phyloP scores from a whole-genome alignment of 1,140 invertebrate genomes.

The Steinernema feltiae region DNA sequence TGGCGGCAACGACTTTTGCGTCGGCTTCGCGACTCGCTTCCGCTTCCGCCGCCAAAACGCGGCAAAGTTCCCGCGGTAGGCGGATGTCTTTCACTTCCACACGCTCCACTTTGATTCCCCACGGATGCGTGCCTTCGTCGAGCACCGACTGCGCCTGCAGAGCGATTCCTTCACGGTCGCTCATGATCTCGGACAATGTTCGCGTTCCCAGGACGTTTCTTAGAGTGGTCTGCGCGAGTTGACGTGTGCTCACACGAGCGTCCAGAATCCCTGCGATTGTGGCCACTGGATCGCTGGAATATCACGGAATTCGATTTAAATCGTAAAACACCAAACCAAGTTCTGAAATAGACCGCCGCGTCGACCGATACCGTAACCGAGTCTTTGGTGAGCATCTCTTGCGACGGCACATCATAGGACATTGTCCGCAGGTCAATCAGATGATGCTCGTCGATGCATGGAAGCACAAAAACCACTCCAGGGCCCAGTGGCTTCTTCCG shows the following conservation, averaged over 20 bases:
- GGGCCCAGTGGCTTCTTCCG: constrained; percentile 36
- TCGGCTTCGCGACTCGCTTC: constrained; percentile 46
- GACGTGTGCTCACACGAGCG: constrained; percentile 42
- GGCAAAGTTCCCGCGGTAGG: constrained; percentile 40
- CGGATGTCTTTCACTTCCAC: constrained; percentile 63
- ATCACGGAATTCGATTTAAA: background rate
- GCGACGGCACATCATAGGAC: constrained; percentile 83
- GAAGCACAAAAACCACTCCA: constrained; percentile 78
- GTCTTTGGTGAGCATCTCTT: constrained; percentile 85
- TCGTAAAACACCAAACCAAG: constrained; percentile 29
- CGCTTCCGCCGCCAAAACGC: constrained; percentile 48
- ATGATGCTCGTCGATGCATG: constrained; percentile 79
- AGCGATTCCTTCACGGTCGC: constrained; percentile 82
- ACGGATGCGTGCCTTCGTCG: constrained; percentile 48
- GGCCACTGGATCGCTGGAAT: constrained; percentile 48
- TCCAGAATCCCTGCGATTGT: constrained; percentile 39
- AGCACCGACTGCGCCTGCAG: constrained; percentile 70
- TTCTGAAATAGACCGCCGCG: constrained; percentile 47
- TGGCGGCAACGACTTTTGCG: constrained; percentile 59
- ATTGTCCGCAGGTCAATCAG: constrained; percentile 69
- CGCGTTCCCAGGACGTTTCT: constrained; percentile 86
- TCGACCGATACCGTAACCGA: constrained; percentile 69
- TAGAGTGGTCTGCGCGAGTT: constrained; percentile 60
- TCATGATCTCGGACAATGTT: constrained; percentile 79
- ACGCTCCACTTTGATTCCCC: constrained; percentile 54